phyloP scores from a whole-genome alignment of 2,113 vertebrate species.

The Grantiella picta region DNA sequence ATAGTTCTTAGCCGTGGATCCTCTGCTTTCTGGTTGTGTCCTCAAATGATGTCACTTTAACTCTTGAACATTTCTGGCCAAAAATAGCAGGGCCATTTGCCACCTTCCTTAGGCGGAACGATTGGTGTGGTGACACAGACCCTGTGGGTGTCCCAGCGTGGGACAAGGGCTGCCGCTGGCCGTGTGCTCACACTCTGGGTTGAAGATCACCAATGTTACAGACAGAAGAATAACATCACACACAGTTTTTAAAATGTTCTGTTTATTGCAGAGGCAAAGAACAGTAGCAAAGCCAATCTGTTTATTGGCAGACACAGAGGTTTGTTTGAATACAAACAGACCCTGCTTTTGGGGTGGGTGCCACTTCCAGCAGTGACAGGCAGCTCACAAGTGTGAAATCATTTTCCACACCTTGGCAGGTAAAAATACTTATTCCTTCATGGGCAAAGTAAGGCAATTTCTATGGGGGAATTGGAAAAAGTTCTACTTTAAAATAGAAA shows the following conservation, averaged over 20 bases:
- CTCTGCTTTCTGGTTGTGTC: background rate
- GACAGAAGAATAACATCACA: background rate
- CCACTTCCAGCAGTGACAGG: background rate
- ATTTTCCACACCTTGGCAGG: background rate
- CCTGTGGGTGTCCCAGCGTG: background rate
- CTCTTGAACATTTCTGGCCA: background rate
- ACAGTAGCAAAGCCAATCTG: background rate
- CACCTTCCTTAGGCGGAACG: background rate
- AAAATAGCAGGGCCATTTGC: background rate
- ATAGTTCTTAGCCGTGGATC: background rate
- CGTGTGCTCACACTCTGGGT: fast-evolving
- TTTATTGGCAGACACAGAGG: background rate
- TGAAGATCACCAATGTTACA: background rate
- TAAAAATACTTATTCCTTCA: background rate
- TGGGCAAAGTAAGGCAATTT: background rate
- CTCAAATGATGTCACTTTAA: background rate
- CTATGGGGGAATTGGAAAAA: background rate
- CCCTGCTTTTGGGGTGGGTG: background rate
- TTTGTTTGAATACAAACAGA: background rate
- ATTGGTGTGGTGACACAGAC: background rate
- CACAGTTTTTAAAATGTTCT: fast-evolving
- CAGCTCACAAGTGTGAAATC: background rate
- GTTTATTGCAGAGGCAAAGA: background rate
- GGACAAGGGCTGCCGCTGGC: background rate
- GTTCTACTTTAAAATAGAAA: background rate